phyloP scores from a whole-genome alignment of 2,113 vertebrate species.

The Carassius gibelio region DNA sequence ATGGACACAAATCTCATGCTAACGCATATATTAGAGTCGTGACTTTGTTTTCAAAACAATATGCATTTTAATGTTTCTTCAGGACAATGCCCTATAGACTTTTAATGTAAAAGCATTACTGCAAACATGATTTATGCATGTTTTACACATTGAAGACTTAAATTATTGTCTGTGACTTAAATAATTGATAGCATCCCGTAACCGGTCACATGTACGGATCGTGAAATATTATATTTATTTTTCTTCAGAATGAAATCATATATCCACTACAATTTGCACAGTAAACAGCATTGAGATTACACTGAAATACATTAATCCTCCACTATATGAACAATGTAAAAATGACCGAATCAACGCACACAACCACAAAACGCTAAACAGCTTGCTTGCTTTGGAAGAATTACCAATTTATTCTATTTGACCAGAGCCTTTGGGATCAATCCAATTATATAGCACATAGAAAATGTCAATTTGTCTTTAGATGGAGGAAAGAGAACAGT shows the following conservation, averaged over 20 bases:
- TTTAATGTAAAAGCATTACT: neutral
- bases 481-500: constrained; percentile 57
- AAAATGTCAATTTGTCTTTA: constrained; percentile 62
- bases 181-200: neutral
- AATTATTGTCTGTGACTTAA: neutral
- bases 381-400: constrained; percentile 9
- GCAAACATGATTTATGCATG: neutral
- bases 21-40: too few relatives aligned
- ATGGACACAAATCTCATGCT: too few relatives aligned
- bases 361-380: constrained; percentile 8
- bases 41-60: too few relatives aligned
- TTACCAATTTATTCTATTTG: constrained; percentile 52
- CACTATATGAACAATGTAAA: neutral
- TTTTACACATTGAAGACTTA: neutral
- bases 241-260: neutral
- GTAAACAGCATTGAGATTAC: neutral
- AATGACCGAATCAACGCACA: neutral
- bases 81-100: too few relatives aligned
- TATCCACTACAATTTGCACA: neutral
- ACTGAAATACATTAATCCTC: neutral
- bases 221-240: neutral
- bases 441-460: constrained; percentile 57
- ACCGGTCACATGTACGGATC: neutral
- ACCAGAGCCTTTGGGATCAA: constrained; percentile 58
- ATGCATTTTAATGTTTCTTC: too few relatives aligned